Percentiles rank a stretch among this genome's conserved stretches.
phyloP scores from a whole-genome alignment of 2,797 vertebrate species.

The Neomorphus geoffroyi region DNA sequence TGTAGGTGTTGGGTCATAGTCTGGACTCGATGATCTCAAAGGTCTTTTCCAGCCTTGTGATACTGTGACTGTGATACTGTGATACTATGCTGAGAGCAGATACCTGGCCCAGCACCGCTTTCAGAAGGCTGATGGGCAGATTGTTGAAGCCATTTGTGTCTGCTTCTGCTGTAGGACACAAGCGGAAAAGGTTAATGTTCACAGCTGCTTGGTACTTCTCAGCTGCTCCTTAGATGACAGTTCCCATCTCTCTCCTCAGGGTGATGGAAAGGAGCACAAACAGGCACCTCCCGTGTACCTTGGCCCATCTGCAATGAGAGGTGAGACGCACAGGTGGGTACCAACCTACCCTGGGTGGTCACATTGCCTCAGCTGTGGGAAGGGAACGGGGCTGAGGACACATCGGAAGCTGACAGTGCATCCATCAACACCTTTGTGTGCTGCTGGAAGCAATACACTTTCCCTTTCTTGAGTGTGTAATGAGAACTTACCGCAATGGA shows the following conservation, averaged over 20 bases:
- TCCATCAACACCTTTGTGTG: not conserved
- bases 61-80: too few species aligned
- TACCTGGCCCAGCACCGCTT: not conserved
- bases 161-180: not conserved
- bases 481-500: not conserved
- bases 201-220: not conserved
- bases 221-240: not conserved
- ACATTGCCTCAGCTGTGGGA: not conserved
- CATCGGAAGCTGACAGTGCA: fast-evolving
- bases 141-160: not conserved
- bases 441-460: not conserved
- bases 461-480: not conserved
- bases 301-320: fast-evolving
- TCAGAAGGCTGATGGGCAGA: not conserved
- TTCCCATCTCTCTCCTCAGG: not conserved
- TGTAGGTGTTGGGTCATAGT: too few species aligned
- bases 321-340: too few species aligned
- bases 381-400: not conserved
- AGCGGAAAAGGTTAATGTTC: not conserved
- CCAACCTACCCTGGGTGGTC: not conserved
- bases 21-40: too few species aligned
- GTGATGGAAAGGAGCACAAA: not conserved
- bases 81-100: not conserved
- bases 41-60: too few species aligned
- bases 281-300: not conserved